Conservation (phyloP, 1,140 invertebrate genomes). For the Diabrotica undecimpunctata region DNA sequence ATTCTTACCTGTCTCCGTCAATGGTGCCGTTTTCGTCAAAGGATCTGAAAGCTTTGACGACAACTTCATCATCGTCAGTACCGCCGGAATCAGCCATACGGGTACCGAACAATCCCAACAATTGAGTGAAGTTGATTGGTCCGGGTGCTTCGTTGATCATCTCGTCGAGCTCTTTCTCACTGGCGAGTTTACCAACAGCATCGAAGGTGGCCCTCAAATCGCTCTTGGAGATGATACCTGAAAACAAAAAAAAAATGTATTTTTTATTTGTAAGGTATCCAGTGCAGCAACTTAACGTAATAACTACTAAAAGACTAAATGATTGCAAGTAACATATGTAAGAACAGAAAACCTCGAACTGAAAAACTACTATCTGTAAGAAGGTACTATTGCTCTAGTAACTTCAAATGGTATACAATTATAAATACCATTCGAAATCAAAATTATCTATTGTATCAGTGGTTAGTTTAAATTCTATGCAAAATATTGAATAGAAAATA, state of each 20-base stretch:
- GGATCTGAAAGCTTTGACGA: slow-evolving; percentile 91
- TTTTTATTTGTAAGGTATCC: too few species aligned
- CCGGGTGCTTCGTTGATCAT: slow-evolving; percentile 88
- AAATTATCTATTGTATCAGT: too few species aligned
- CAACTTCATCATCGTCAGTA: slow-evolving; percentile 89
- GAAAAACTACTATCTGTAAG: too few species aligned
- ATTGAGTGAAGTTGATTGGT: slow-evolving; percentile 93
- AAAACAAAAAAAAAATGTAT: slow-evolving; percentile 10
- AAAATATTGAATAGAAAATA: too few species aligned
- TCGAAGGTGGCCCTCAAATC: slow-evolving; percentile 95
- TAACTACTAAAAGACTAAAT: too few species aligned
- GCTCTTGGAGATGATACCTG: slow-evolving; percentile 86
- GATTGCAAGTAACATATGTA: too few species aligned
- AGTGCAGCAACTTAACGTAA: too few species aligned
- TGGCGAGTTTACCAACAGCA: slow-evolving; percentile 84
- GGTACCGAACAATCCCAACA: slow-evolving; percentile 87
- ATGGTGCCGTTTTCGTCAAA: slow-evolving; percentile 90
- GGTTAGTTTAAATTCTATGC: too few species aligned
- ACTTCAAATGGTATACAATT: too few species aligned
- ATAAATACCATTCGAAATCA: too few species aligned
- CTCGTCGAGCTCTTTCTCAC: slow-evolving; percentile 86
- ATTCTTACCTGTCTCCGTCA: slow-evolving; percentile 70
- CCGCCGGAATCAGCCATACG: slow-evolving; percentile 76
- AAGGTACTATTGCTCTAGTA: too few species aligned
- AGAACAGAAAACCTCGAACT: too few species aligned